Base-by-base conservation (phyloP, 2,113 vertebrate species). In the Corythaeola cristata region DNA sequence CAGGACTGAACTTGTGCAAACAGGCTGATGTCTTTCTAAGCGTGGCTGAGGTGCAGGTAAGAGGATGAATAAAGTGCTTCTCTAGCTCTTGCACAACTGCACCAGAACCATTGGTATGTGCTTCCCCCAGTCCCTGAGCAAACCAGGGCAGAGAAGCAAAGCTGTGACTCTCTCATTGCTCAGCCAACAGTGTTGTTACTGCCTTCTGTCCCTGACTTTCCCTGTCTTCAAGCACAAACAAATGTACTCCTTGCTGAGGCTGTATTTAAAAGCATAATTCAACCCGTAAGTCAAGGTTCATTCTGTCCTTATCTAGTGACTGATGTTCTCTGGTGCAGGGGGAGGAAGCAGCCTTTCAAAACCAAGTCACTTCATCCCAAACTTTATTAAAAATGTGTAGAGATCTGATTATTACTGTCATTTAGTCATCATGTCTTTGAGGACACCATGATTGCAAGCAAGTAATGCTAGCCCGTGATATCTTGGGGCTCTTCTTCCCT, bases 1-100 rank as follows among this genome's bases (percentile, higher is more conserved):
- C 94, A 94, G 85, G 92, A 92, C 67, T 66, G 74, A 50, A 93
- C 92, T 82, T 97, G 93, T 92, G 56, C 72, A 53, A 80, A 6
- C 71, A 85, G 85, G 81, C 47, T 78, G 73, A 22, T 68, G 79
- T 15, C 44, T 90, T 49, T 64, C 53, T 15, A 69, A 89, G 26
- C 7, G 47, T 68, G 63, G 50, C 88, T 78, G 69, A 44, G 44
- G 60, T 23, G 10, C 19, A 4, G 56, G 68, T 26, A 33, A 30
- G 35, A 78, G n/a, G 62, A 52, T 32, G 66, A 78, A 45, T 21
- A 11, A 47, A 76, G 53, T 32, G 21, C 21, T 67, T 41, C 81
- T 67, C 77, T 39, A 41, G 37, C 24, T 71, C 59, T 91, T 95
- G 56, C 14, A 1, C 12, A 78, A 89, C n/a, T 8, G 23, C 69